A percentile compares a stretch with the other conserved stretches of the same genome.
Conservation (phyloP, 2,888 invertebrate species). For the Idaea dimidiata region DNA sequence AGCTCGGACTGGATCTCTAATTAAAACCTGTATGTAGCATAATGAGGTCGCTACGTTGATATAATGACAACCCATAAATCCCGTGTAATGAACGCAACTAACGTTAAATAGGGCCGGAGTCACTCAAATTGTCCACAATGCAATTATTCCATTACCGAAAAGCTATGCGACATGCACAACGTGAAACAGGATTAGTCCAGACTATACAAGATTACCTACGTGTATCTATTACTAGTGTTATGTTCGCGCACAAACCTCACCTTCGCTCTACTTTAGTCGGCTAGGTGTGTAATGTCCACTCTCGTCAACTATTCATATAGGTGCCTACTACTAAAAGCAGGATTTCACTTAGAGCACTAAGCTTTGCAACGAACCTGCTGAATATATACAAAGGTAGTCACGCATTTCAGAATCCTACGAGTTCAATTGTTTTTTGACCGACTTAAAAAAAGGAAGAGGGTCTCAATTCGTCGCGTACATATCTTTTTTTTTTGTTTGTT, state of each 20-base stretch:
- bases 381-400: not conserved
- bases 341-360: constrained; percentile 24
- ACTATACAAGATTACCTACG: constrained; percentile 19
- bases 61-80: constrained; percentile 76
- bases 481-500: no score
- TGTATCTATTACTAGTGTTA: constrained; percentile 2
- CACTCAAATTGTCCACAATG: constrained; percentile 75
- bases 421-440: not conserved
- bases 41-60: constrained; percentile 62
- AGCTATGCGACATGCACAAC: constrained; percentile 43
- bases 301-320: constrained; percentile 33
- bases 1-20: constrained; percentile 56
- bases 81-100: constrained; percentile 69
- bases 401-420: not conserved
- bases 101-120: constrained; percentile 69
- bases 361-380: constrained; percentile 13
- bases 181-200: constrained; percentile 35
- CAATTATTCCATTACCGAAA: constrained; percentile 71
- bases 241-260: constrained; percentile 11
- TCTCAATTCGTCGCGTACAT: no score
- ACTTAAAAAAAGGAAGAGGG: no score
- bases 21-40: constrained; percentile 67
- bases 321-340: constrained; percentile 26
- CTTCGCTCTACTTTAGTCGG: constrained; percentile 10
- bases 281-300: constrained; percentile 27